Evolutionary conservation across 1,140 invertebrate species (phyloP).

Genomic region (Drosophila kohkoa): DNA sequence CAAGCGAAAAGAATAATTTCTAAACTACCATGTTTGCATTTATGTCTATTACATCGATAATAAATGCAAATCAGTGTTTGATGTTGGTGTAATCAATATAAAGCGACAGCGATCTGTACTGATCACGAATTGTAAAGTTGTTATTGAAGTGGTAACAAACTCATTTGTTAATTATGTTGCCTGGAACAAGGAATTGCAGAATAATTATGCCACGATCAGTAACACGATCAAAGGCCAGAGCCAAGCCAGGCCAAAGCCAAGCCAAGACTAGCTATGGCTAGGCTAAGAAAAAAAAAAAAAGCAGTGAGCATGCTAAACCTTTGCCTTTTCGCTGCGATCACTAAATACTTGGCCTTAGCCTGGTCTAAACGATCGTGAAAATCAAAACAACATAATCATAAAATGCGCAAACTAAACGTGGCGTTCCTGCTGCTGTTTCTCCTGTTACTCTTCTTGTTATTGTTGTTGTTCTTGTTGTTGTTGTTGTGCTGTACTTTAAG

Average conservation of each 20-base stretch:
- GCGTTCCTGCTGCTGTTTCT: conserved; percentile 63
- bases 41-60: too few relatives aligned
- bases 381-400: conserved; percentile 83
- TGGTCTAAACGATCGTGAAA: conserved; percentile 73
- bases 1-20: too few relatives aligned
- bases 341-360: conserved; percentile 66
- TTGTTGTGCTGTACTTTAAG: conserved; percentile 40
- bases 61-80: too few relatives aligned
- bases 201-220: conserved; percentile 83
- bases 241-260: conserved; percentile 42
- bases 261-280: conserved; percentile 8
- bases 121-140: conserved; percentile 13
- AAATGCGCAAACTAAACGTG: conserved; percentile 79
- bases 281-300: not conserved
- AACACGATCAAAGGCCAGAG: conserved; percentile 82
- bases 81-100: too few relatives aligned
- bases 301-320: conserved; percentile 39
- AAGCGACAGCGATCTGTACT: conserved; percentile 1
- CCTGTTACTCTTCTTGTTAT: conserved; percentile 30
- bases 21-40: too few relatives aligned
- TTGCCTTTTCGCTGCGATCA: conserved; percentile 64
- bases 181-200: conserved; percentile 50
- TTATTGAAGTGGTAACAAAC: conserved; percentile 69
- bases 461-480: conserved; percentile 22
- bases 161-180: conserved; percentile 84